Evolutionary conservation across 2,113 vertebrate species (phyloP), one percentile per base, ranked within the genome.

Genomic region (Aspidoscelis tigris): DNA sequence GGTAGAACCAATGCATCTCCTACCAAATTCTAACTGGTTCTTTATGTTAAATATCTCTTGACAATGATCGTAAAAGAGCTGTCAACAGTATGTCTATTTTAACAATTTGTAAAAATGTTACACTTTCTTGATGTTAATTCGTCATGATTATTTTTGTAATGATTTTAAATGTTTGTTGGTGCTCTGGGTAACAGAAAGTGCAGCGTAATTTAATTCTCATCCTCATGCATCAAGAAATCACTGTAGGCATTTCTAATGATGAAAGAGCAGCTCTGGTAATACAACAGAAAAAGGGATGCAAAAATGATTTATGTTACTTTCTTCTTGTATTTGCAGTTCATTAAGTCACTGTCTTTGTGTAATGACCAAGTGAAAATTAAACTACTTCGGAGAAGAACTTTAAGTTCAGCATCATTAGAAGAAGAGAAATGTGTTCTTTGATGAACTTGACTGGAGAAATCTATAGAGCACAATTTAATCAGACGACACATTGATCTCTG

Each of bases 261-360:
- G 92, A 95, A 96, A 94, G 95, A 94, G 92, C 88, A 91, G 89
- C 86, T 88, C 93, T 92, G 92, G 95, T 93, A 96, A 95, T 94
- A 92, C 85, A 91, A 92, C 76, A 78, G 94, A 72, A 94, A 89
- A 91, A 94, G 91, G 77, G 83, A 91, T 89, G 90, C 72, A 88
- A 93, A 96, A 92, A 96, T 98, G 96, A 98, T 97, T 97, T 97
- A 97, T 97, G 94, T 80, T 94, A 93, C 94, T 96, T 96, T 96
- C 95, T 91, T 95, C 95, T 96, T 88, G 94, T 94, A 95, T 98
- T 97, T 97, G 93, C 95, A 97, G 95, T 96, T 97, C 96, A 97
- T 98, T 98, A 97, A 97, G 96, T 98, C 96, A 97, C 96, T 97
- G 95, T 96, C 96, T 96, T 94, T 94, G 94, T 83, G 87, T 96